Percentiles rank a stretch among this genome's conserved stretches.
Conservation (phyloP, 2,113 vertebrate species). For the Calyptommatus sinebrachiatus region DNA sequence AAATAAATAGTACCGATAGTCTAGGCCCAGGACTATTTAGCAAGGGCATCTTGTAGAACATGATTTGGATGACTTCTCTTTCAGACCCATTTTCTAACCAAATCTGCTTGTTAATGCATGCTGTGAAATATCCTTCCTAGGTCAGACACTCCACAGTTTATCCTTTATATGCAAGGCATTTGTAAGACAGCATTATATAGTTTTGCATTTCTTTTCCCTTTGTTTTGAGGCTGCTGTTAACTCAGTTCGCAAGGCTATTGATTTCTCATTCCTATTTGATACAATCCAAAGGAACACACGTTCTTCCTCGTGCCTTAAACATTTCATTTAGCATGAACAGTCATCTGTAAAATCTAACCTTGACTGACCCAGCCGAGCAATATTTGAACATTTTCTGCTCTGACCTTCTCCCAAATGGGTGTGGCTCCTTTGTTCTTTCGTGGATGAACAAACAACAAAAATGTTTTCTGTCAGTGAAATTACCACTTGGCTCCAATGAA, state of each 20-base stretch:
- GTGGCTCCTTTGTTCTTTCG: constrained; percentile 60
- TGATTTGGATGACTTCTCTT: neutral
- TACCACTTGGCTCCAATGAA: constrained; percentile 47
- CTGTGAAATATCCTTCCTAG: neutral
- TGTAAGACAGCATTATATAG: neutral
- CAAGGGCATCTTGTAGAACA: too few species aligned
- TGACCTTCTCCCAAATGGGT: constrained; percentile 47
- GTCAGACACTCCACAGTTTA: neutral
- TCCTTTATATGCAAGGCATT: neutral
- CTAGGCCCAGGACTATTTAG: too few species aligned
- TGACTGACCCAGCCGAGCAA: constrained; percentile 17
- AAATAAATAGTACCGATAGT: too few species aligned
- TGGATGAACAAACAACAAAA: constrained; percentile 64
- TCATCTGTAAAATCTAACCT: constrained; percentile 29
- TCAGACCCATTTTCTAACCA: too few species aligned
- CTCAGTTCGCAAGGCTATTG: constrained; percentile 26
- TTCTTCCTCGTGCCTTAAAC: constrained; percentile 6
- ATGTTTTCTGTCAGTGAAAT: constrained; percentile 58
- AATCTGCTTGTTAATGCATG: neutral
- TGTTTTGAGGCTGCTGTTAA: neutral
- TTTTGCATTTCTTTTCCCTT: constrained; percentile 11
- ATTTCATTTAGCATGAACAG: constrained; percentile 18
- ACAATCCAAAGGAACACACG: constrained; percentile 29
- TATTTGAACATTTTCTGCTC: constrained; percentile 41
- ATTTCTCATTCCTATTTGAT: constrained; percentile 17